Conservation (phyloP, 2,113 vertebrate species). For the Anoura caudifer region DNA sequence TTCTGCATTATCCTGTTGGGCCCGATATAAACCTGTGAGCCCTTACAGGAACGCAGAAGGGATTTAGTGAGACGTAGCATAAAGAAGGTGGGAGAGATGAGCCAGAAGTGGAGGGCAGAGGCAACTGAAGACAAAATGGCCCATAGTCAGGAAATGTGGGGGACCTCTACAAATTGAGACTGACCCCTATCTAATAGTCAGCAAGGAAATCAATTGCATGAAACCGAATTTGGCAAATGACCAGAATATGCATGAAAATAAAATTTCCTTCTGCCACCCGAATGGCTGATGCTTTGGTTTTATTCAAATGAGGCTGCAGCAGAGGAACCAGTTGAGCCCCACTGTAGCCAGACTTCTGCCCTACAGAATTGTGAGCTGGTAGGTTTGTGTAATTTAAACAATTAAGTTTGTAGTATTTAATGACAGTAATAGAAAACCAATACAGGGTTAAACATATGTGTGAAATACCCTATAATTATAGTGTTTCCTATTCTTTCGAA, state of each 20-base stretch:
- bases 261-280: neutral
- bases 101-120: neutral
- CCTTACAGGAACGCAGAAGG: neutral
- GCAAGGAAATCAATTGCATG: neutral
- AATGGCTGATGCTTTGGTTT: neutral
- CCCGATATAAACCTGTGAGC: neutral
- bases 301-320: neutral
- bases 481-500: constrained; percentile 21
- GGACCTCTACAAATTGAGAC: neutral
- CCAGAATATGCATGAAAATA: neutral
- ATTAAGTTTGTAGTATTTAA: neutral
- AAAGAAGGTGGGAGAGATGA: neutral
- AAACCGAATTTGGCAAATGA: neutral
- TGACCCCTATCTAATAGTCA: neutral
- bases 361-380: neutral
- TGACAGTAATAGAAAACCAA: neutral
- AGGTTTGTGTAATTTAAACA: neutral
- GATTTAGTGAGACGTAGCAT: neutral
- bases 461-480: neutral
- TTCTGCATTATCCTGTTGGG: neutral
- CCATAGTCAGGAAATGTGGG: too few relatives aligned
- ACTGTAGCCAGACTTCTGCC: fast-evolving
- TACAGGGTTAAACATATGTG: neutral
- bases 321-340: neutral
- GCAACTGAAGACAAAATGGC: neutral